A percentile compares a stretch with the other conserved stretches of the same genome.
Conservation (phyloP, 1,140 invertebrate genomes). For the Ceratina calcarata region DNA sequence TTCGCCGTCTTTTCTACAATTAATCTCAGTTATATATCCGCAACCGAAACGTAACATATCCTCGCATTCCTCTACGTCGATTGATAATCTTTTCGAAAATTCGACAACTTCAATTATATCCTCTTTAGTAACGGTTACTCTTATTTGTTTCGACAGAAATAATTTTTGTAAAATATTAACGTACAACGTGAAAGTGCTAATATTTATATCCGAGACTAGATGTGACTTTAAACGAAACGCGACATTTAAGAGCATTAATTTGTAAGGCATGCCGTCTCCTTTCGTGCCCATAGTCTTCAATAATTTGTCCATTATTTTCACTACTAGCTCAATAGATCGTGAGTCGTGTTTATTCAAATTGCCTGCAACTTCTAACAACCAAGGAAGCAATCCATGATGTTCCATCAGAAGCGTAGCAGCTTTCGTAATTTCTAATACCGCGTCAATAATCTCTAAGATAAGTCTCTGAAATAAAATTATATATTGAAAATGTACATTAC, state of each 20-base stretch:
- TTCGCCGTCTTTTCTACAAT: slow-evolving; percentile 18
- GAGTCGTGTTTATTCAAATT: slow-evolving; percentile 47
- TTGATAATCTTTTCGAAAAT: slow-evolving; percentile 49
- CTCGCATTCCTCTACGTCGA: slow-evolving; percentile 64
- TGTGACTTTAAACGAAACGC: slow-evolving; percentile 35
- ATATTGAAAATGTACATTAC: slow-evolving; percentile 8
- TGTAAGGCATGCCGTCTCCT: slow-evolving; percentile 42
- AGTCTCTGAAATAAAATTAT: slow-evolving; percentile 73
- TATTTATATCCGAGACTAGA: slow-evolving; percentile 28
- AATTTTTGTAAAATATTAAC: slow-evolving; percentile 56
- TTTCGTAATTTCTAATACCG: slow-evolving; percentile 82
- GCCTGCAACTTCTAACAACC: slow-evolving; percentile 76
- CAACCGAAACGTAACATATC: slow-evolving; percentile 67
- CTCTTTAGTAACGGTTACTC: slow-evolving; percentile 51
- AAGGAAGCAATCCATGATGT: slow-evolving; percentile 83
- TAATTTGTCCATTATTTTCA: slow-evolving; percentile 65
- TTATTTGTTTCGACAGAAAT: slow-evolving; percentile 49
- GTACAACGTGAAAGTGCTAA: slow-evolving; percentile 42
- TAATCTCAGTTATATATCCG: slow-evolving; percentile 55
- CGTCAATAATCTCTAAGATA: slow-evolving; percentile 83
- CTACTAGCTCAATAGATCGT: slow-evolving; percentile 49
- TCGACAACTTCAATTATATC: slow-evolving; percentile 57
- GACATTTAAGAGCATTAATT: slow-evolving; percentile 47
- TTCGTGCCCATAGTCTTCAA: slow-evolving; percentile 52
- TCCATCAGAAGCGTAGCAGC: slow-evolving; percentile 83